Evolutionary conservation across 2,888 invertebrate genomes (phyloP).

Genomic region (Synergus itoensis): DNA sequence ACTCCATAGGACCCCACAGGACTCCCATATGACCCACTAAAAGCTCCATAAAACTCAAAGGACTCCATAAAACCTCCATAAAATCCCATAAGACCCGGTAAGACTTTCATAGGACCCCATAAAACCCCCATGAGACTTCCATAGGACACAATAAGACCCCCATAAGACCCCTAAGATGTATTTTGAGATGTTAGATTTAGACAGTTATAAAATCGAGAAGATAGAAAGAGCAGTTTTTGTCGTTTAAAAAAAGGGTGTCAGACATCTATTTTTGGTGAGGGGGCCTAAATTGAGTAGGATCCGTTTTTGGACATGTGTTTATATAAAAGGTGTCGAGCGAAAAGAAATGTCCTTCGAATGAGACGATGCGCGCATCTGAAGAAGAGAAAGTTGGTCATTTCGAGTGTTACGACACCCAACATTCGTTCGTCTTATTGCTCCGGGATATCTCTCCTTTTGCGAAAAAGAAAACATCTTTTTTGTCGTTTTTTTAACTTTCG

Average conservation of each 20-base stretch:
- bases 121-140: too few species aligned
- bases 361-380: not conserved
- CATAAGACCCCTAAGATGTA: too few species aligned
- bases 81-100: too few species aligned
- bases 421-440: not conserved
- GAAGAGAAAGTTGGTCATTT: constrained; percentile 24
- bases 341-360: constrained; percentile 11
- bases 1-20: too few species aligned
- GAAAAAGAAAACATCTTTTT: not conserved
- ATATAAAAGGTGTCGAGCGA: not conserved
- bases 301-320: not conserved
- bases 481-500: not conserved
- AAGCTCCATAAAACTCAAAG: too few species aligned
- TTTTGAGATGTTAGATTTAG: too few species aligned
- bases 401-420: not conserved
- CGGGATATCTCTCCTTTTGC: not conserved
- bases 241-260: constrained; percentile 1
- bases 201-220: not conserved
- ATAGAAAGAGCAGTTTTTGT: not conserved
- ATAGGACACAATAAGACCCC: too few species aligned
- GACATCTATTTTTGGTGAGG: not conserved
- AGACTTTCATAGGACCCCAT: too few species aligned
- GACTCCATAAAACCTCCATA: too few species aligned
- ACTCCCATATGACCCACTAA: too few species aligned
- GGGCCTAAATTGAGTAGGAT: not conserved